These are phyloP conservation scores for Heliconius nattereri DNA, from an alignment of 1,140 invertebrate genomes.

Conservation along the genomic window DNA sequence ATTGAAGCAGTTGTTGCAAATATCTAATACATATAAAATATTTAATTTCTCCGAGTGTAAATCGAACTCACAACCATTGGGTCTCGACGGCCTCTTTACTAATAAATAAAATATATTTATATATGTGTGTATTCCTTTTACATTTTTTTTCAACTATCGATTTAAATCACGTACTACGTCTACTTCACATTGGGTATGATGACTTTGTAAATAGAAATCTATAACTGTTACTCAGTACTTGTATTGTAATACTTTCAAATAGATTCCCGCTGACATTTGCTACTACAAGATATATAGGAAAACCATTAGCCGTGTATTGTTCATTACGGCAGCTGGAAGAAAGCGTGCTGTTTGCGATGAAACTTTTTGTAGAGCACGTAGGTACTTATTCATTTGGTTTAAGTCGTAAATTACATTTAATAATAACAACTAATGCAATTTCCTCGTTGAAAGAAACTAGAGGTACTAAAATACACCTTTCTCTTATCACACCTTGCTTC, in stretches of 20 bases:
- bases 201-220: constrained; percentile 10
- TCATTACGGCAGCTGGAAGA: constrained; percentile 20
- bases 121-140: too few relatives aligned
- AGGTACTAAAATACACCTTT: too few relatives aligned
- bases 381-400: background rate
- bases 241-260: constrained; percentile 13
- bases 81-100: too few relatives aligned
- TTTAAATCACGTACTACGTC: background rate
- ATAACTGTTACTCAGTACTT: background rate
- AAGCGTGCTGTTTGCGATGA: constrained; percentile 24
- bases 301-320: constrained; percentile 20
- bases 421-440: background rate
- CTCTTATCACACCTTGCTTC: background rate
- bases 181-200: background rate
- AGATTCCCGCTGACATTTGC: constrained; percentile 28
- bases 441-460: too few relatives aligned
- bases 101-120: too few relatives aligned
- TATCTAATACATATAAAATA: too few relatives aligned
- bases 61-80: too few relatives aligned
- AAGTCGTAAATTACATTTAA: background rate
- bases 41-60: too few relatives aligned
- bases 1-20: too few relatives aligned
- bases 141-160: background rate
- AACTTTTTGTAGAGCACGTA: constrained; percentile 1
- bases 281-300: constrained; percentile 23